phyloP scores from a whole-genome alignment of 2,113 vertebrate genomes.

The Scartelaos histophorus region DNA sequence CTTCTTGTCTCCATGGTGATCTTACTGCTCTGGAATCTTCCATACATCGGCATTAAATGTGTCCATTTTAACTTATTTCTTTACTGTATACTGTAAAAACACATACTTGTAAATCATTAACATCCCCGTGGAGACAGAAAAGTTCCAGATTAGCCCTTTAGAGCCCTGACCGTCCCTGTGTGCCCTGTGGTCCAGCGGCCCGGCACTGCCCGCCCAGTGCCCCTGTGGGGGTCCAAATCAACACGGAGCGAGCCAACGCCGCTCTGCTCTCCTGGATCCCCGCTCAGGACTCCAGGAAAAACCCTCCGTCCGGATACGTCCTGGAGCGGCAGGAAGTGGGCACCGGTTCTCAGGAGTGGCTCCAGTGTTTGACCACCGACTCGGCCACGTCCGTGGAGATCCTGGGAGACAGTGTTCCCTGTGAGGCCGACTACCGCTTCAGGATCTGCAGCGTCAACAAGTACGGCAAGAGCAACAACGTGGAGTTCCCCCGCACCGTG shows the following conservation, averaged over 20 bases:
- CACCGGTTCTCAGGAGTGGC: slow-evolving; percentile 84
- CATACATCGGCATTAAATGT: no score
- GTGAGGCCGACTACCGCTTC: slow-evolving; percentile 89
- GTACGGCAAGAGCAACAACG: slow-evolving; percentile 86
- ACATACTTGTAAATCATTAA: no score
- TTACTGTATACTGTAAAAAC: no score
- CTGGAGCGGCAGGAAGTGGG: slow-evolving; percentile 88
- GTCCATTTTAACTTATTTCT: no score
- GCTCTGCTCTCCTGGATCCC: slow-evolving; percentile 89
- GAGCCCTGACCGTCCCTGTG: no score
- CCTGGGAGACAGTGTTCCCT: slow-evolving; percentile 87
- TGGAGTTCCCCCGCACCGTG: slow-evolving; percentile 87
- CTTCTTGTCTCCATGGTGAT: no score
- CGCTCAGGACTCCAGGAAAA: slow-evolving; percentile 79
- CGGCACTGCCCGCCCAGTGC: slow-evolving; percentile 85
- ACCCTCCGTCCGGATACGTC: slow-evolving; percentile 83
- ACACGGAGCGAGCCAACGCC: slow-evolving; percentile 83
- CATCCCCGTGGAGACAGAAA: no score
- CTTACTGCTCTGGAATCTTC: no score
- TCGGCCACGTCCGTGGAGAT: slow-evolving; percentile 86
- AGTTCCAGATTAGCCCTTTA: no score
- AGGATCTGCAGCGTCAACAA: slow-evolving; percentile 87
- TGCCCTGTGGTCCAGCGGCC: slow-evolving; percentile 72
- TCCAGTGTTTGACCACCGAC: slow-evolving; percentile 90
- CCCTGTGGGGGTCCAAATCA: slow-evolving; percentile 85